Evolutionary conservation across 2,888 invertebrate genomes (phyloP).

Genomic region (Stenoptilia bipunctidactyla): DNA sequence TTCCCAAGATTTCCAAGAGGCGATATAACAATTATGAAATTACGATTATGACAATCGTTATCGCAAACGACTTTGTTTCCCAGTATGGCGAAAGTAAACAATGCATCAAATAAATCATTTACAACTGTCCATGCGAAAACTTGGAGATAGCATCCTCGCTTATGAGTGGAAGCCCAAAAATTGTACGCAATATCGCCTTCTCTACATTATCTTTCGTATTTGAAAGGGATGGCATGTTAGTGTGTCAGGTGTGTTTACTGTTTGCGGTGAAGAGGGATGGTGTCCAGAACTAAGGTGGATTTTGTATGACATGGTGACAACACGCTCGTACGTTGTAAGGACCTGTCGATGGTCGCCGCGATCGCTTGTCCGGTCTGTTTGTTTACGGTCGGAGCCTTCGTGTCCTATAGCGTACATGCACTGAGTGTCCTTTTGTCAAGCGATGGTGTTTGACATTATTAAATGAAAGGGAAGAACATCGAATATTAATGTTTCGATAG

Average conservation of each 20-base stretch:
- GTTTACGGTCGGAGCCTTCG: too few species aligned
- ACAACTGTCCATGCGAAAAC: conserved; percentile 22
- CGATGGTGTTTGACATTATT: too few species aligned
- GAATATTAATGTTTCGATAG: too few species aligned
- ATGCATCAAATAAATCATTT: conserved; percentile 51
- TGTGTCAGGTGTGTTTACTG: background rate
- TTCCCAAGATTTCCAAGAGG: too few species aligned
- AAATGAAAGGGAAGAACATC: too few species aligned
- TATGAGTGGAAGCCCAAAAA: background rate
- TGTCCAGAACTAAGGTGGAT: background rate
- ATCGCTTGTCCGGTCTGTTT: background rate
- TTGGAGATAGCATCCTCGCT: conserved; percentile 41
- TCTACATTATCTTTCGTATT: background rate
- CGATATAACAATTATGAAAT: conserved; percentile 11
- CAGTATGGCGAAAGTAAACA: conserved; percentile 45
- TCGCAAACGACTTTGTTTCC: conserved; percentile 35
- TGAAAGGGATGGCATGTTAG: background rate
- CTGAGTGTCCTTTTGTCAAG: too few species aligned
- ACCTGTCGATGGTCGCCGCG: background rate
- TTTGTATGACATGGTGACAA: background rate
- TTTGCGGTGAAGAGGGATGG: background rate
- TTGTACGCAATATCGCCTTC: background rate
- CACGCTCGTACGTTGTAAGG: background rate
- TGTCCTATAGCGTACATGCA: too few species aligned
- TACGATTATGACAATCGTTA: conserved; percentile 36